Conservation (phyloP, 1,140 invertebrate genomes). For the Goniozus legneri region DNA sequence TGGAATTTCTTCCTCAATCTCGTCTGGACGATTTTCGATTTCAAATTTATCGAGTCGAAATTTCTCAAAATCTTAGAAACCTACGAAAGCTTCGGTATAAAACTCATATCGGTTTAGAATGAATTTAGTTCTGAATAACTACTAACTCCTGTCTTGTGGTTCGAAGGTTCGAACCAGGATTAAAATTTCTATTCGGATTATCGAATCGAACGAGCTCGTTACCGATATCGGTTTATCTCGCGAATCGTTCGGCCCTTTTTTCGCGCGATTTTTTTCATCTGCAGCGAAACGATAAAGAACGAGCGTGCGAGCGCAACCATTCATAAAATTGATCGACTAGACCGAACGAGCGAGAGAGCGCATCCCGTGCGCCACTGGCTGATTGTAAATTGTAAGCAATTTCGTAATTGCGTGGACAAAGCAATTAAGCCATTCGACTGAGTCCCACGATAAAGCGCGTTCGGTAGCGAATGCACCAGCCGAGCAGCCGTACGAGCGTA, state of each 20-base stretch:
- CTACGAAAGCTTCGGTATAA: no score
- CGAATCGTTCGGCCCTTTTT: not conserved
- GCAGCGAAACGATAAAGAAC: conserved; percentile 25
- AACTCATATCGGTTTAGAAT: no score
- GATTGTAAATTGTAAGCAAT: conserved; percentile 48
- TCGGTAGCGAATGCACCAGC: conserved; percentile 32
- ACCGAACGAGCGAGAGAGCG: conserved; percentile 7
- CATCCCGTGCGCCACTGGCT: conserved; percentile 9
- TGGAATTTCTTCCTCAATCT: conserved; percentile 2
- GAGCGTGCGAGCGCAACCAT: conserved; percentile 4
- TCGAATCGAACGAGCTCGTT: no score
- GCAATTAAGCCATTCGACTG: conserved; percentile 45
- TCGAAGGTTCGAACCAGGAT: no score
- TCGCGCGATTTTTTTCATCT: no score
- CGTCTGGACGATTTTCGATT: no score
- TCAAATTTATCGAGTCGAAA: no score
- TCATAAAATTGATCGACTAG: conserved; percentile 26
- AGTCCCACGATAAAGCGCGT: conserved; percentile 27
- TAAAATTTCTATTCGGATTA: no score
- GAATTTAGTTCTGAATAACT: no score
- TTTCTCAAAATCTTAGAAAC: no score
- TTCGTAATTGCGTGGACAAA: conserved; percentile 45
- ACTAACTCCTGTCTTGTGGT: no score
- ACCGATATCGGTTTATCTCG: conserved; percentile 20
- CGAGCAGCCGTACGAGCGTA: conserved; percentile 37